Conservation (phyloP, 2,113 vertebrate genomes). For the Spermophilus dauricus region DNA sequence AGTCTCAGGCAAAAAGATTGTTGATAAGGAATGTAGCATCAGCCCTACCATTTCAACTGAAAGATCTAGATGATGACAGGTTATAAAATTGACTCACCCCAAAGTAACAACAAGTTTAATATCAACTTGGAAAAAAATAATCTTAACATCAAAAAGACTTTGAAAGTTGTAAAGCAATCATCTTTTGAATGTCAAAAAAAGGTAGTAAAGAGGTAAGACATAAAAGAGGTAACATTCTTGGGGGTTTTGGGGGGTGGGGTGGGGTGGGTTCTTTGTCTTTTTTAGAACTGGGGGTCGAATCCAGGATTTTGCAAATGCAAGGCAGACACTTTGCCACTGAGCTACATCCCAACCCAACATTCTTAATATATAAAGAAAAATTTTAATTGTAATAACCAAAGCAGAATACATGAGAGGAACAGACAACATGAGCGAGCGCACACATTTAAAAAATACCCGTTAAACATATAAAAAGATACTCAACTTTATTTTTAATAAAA, state of each 20-base stretch:
- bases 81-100: neutral
- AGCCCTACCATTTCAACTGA: neutral
- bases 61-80: neutral
- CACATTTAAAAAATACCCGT: neutral
- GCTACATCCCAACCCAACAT: no score
- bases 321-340: no score
- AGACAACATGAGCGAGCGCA: neutral
- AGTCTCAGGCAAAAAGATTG: neutral
- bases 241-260: no score
- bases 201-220: neutral
- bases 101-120: neutral
- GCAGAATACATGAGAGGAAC: neutral
- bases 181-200: neutral
- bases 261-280: no score
- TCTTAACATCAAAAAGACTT: neutral
- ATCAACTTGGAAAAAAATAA: neutral
- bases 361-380: neutral
- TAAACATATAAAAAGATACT: neutral
- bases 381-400: neutral
- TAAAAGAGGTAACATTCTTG: neutral
- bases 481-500: neutral
- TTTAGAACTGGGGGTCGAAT: no score
- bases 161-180: neutral
- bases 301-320: no score
- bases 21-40: neutral